Percentiles rank a stretch among this genome's conserved stretches.
Evolutionary conservation across 1,140 invertebrate species (phyloP).

Genomic region (Sesamia nonagrioides): DNA sequence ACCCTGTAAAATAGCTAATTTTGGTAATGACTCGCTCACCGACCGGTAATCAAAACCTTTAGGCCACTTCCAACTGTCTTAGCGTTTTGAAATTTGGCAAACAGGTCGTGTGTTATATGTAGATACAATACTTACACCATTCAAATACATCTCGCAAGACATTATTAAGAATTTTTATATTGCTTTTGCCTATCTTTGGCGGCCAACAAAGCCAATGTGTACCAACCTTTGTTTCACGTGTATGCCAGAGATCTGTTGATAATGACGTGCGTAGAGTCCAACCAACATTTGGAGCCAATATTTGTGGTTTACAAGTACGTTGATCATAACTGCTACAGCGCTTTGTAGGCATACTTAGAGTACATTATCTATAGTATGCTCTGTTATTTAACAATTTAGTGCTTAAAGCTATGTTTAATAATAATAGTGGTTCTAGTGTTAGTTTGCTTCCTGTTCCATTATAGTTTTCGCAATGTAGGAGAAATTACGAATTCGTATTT

Average conservation of each 20-base stretch:
- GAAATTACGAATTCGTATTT: neutral
- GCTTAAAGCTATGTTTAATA: slow-evolving; percentile 35
- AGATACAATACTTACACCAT: no score
- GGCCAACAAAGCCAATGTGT: no score
- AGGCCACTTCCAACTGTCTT: no score
- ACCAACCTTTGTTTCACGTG: neutral
- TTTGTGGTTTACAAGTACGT: slow-evolving; percentile 1
- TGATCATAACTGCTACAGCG: neutral
- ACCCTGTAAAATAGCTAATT: no score
- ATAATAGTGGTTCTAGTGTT: slow-evolving; percentile 7
- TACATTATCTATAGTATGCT: slow-evolving; percentile 12
- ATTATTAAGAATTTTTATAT: no score
- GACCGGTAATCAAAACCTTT: no score
- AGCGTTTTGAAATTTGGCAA: no score
- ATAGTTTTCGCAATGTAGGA: slow-evolving; percentile 8
- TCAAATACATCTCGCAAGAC: no score
- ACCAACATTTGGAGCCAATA: slow-evolving; percentile 13
- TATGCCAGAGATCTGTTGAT: neutral
- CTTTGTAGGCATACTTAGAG: slow-evolving; percentile 9
- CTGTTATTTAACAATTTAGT: slow-evolving; percentile 26
- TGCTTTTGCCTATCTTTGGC: no score
- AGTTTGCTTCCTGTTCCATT: slow-evolving; percentile 29
- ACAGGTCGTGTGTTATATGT: no score
- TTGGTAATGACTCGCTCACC: no score
- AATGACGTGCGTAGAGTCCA: neutral